Conservation (phyloP, 2,113 vertebrate genomes). For the Gnathonemus echidnorhynchus region DNA sequence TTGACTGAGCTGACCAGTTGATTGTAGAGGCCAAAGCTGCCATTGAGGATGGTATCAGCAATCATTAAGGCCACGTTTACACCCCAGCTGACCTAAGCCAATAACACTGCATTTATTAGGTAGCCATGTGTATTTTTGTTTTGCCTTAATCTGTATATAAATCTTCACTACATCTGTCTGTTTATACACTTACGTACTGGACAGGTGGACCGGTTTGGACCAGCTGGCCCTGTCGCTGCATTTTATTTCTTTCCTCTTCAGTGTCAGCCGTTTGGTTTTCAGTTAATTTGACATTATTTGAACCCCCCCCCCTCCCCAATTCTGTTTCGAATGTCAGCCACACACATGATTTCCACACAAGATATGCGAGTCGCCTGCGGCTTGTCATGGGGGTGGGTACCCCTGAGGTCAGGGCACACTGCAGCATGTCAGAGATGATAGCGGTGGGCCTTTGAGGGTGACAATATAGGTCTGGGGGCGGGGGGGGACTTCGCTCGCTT, state of each 20-base stretch:
- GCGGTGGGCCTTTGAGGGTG: background rate
- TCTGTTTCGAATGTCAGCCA: background rate
- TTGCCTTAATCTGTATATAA: background rate
- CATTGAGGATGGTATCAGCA: background rate
- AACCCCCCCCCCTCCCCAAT: constrained; percentile 24
- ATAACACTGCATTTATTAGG: background rate
- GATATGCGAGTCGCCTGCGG: background rate
- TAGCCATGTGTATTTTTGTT: background rate
- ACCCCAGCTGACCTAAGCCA: background rate
- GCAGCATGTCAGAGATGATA: background rate
- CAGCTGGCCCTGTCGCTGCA: background rate
- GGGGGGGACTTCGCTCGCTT: background rate
- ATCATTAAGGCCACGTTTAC: background rate
- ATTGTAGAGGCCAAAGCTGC: background rate
- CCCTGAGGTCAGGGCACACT: background rate
- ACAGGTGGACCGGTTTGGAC: background rate
- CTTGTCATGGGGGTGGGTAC: background rate
- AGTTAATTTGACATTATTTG: background rate
- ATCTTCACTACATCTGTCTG: background rate
- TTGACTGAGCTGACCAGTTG: background rate
- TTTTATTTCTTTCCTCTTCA: background rate
- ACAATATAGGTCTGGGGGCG: background rate
- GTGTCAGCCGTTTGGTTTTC: background rate
- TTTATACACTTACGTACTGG: background rate
- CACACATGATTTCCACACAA: background rate